A percentile compares a stretch with the other conserved stretches of the same genome.
Evolutionary conservation across 2,888 invertebrate species (phyloP).

Genomic region (Tridacna gigas): DNA sequence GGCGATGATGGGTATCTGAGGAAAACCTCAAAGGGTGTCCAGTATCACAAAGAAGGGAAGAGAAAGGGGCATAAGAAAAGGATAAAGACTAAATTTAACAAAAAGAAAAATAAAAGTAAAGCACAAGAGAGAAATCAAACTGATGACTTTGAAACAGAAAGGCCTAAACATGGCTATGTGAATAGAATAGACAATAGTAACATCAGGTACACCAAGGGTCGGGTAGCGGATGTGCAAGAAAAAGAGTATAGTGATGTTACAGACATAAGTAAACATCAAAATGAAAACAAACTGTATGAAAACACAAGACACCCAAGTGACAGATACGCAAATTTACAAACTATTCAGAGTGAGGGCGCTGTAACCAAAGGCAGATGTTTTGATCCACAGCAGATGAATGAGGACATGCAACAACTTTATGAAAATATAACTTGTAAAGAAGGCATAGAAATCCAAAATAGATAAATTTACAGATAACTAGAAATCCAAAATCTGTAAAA

Average conservation of each 20-base stretch:
- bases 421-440: slow-evolving; percentile 10
- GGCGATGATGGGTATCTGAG: slow-evolving; percentile 22
- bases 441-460: too few relatives aligned
- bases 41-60: background rate
- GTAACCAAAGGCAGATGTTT: too few relatives aligned
- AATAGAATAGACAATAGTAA: background rate
- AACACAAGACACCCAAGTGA: background rate
- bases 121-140: background rate
- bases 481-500: background rate
- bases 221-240: background rate
- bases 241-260: background rate
- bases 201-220: background rate
- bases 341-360: background rate
- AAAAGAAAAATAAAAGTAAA: background rate
- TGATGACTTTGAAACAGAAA: too few relatives aligned
- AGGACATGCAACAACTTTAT: background rate
- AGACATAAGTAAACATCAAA: background rate
- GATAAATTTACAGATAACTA: background rate
- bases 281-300: slow-evolving; percentile 2
- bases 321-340: background rate
- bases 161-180: background rate
- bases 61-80: background rate
- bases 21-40: background rate
- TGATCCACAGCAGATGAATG: background rate
- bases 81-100: slow-evolving; percentile 12